Conservation (phyloP, 2,888 invertebrate genomes). For the Eueremaeus valkanovi region DNA sequence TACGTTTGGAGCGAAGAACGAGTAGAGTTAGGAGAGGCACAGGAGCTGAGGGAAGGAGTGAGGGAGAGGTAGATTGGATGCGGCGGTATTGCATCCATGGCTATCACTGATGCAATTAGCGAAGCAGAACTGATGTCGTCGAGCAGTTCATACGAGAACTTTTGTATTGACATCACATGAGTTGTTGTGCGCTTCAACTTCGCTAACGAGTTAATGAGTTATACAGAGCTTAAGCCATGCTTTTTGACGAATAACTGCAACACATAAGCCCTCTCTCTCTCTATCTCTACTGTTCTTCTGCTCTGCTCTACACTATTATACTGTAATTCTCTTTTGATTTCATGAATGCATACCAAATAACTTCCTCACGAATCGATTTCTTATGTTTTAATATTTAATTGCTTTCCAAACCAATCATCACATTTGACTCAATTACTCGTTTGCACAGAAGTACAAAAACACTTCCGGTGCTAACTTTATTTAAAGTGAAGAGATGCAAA, state of each 20-base stretch:
- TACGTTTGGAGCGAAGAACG: too few species aligned
- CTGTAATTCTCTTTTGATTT: too few species aligned
- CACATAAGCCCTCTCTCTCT: background rate
- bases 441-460: too few species aligned
- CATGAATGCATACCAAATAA: too few species aligned
- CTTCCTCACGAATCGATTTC: too few species aligned
- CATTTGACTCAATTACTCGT: too few species aligned
- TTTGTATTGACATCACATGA: background rate
- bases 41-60: background rate
- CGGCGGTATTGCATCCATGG: background rate
- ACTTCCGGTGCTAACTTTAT: too few species aligned
- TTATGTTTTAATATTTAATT: too few species aligned
- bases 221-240: background rate
- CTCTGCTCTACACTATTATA: background rate
- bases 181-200: background rate
- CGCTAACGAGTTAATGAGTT: slow-evolving; percentile 11
- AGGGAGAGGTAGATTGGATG: background rate
- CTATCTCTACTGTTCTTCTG: too few species aligned
- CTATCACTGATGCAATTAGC: slow-evolving; percentile 13
- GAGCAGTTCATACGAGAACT: background rate
- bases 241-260: background rate
- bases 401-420: too few species aligned
- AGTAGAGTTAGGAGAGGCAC: too few species aligned
- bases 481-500: too few species aligned
- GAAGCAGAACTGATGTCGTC: background rate